Evolutionary conservation across 2,888 invertebrate species (phyloP), one percentile per base, ranked within the genome.

Genomic region (Atrina japonica): DNA sequence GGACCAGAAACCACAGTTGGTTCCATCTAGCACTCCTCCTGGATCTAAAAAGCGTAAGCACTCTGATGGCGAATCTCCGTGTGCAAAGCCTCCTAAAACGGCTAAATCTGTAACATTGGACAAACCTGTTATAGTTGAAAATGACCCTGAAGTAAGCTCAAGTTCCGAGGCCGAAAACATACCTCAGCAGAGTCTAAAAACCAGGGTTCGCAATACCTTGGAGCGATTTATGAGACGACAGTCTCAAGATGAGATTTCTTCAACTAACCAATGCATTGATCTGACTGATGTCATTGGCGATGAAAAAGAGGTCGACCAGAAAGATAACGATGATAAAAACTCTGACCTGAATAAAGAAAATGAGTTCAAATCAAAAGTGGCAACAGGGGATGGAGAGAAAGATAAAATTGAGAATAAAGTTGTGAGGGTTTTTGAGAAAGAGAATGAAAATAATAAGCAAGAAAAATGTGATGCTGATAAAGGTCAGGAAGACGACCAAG

Each of bases 81-180:
- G 81, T 75, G 76, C 81, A 6, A 82, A 82, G 66, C 76, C 71
- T 25, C 56, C 75, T n/a, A 79, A 77, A 61, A 76, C 75, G 29
- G 68, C 56, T 2, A 63, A 68, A 61, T 45, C 61, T 21, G 50
- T 53, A 1, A 35, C 30, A 14, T 41, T 29, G 40, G 55, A 40
- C 16, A 68, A 70, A 29, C 60, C 64, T 9, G 30, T 43, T 18
- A 63, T 43, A 5, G 35, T 64, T 7, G 77, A 77, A 21, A 78
- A 83, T 72, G 86, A 85, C 35, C 80, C 84, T 64, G 86, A 87
- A 66, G 88, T 88, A 6, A 88, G 85, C 53, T 87, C 86, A 16
- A 87, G 85, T 65, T 87, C 88, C 3, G 88, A 87, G 50, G 81
- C 86, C 7, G 86, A 86, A 21, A 70, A 68, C 45, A 27, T 63